Evolutionary conservation across 2,113 vertebrate species (phyloP), one percentile per base, ranked within the genome.

Genomic region (Coptodon bakossiorum): DNA sequence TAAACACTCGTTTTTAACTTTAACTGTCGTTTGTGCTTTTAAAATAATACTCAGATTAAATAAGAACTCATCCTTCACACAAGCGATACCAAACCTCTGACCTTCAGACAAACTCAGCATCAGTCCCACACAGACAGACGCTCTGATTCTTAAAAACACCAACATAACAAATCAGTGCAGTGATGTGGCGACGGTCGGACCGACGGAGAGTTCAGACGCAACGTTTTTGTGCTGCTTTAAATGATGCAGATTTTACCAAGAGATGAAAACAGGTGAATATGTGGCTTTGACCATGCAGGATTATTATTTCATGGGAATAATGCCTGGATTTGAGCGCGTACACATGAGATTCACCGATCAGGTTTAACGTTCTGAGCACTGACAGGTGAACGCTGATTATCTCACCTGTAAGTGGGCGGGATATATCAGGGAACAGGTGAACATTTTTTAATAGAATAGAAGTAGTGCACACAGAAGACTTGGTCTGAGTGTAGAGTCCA

Each of bases 21-120:
- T 22, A 3, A 68, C 63, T 68, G 34, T 22, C 11, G n/a, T 40
- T 40, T 40, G 63, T 40, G n/a, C 17, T 38, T 66, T n/a, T 38
- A 12, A 36, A 66, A 66, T 66, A 11, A n/a, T 66, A n/a, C 1
- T 56, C n/a, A 13, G 22, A 56, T 56, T 24, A 56, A 56, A 56
- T 13, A 24, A 24, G 0, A 11, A 5, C 31, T 36, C 9, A 12
- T n/a, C 61, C 17, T 66, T 34, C 29, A 36, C 59, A 36, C 29
- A 34, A 34, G 5, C 9, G 9, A 63, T 0, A 16, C 14, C 9
- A 36, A 63, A 63, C 59, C 9, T 63, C 5, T 0, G 16, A 63
- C 59, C 59, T 31, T 59, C 57, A 59, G 1, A 61, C 57, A 61
- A 61, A 61, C 57, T 0, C 7, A 9, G 43, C 43, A 45, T 45